Conservation (phyloP, 2,797 vertebrate genomes). For the Tadarida brasiliensis region DNA sequence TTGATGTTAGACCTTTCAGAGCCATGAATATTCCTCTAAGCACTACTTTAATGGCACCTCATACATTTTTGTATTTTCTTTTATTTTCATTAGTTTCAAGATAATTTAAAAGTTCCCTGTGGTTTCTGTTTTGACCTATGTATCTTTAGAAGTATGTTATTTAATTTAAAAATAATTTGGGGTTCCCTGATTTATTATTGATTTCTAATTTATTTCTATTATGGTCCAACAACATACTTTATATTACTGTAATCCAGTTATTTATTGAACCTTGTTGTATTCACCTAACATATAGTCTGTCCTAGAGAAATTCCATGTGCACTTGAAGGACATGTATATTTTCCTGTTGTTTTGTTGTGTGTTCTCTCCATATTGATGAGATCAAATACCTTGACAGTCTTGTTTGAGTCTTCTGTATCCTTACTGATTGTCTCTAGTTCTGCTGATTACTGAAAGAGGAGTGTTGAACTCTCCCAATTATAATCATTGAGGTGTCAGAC, state of each 20-base stretch:
- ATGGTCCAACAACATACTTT: conserved; percentile 1
- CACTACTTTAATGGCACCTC: conserved; percentile 6
- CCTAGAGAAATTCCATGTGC: neutral
- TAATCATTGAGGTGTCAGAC: conserved; percentile 3
- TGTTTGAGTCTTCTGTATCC: conserved; percentile 38
- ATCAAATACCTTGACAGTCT: neutral
- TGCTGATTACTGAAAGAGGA: neutral
- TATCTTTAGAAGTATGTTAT: conserved; percentile 17
- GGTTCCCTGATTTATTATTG: conserved; percentile 29
- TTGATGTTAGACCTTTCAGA: neutral
- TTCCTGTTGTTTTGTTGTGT: conserved; percentile 18
- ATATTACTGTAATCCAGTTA: conserved; percentile 12
- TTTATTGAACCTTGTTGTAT: conserved; percentile 25
- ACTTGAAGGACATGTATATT: conserved; percentile 24
- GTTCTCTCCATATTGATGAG: neutral
- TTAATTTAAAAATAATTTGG: conserved; percentile 22
- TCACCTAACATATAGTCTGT: neutral
- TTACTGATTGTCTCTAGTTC: conserved; percentile 19
- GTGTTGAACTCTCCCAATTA: conserved; percentile 17
- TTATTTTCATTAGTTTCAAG: conserved; percentile 47
- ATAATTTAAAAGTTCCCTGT: neutral
- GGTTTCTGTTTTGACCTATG: conserved; percentile 45
- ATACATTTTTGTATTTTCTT: conserved; percentile 44
- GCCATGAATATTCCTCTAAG: neutral
- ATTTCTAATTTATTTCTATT: conserved; percentile 59